Base-by-base conservation (phyloP, 2,797 vertebrate genomes). In the Hapalemur alaotrensis region DNA sequence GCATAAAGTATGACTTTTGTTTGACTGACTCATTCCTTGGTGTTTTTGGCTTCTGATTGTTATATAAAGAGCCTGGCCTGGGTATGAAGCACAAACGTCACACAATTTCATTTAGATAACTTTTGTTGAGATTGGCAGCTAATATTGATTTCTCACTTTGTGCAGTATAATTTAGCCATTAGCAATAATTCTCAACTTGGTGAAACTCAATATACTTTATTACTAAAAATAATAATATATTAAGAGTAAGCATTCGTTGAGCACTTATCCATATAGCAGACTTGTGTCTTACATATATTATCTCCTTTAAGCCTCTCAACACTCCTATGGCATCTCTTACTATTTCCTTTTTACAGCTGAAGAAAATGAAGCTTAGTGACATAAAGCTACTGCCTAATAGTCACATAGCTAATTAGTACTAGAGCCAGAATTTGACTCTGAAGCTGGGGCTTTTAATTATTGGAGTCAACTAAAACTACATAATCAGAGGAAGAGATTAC, bases 401-500 rank as follows among this genome's bases (percentile, higher is more conserved):
- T 93, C 57, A 91, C 10, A 43, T 57, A 46, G 9, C 43, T 69
- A 69, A 41, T 75, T 75, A 76, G 32, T 54, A 9, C n/a, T 35
- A 69, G 32, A 93, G 38, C 48, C 18, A 86, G 87, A 93, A 75
- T 65, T 54, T 59, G 61, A 87, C 17, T 72, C 23, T 83, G 30
- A 93, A 72, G 10, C 38, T 54, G 81, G 43, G 35, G 6, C 15
- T 79, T 92, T 92, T 95, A 80, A 25, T 76, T 35, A 54, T 30
- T 89, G 3, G 8, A 73, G 20, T 93, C 38, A 86, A 73, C 25
- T 86, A 73, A 91, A 96, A 82, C 54, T 86, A 20, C 17, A 63
- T 69, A 94, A 73, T 72, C 79, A 96, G 73, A 65, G 70, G 70
- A 76, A 52, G 52, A 95, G 86, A 63, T 89, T 91, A 83, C 9